Evolutionary conservation across 2,888 invertebrate species (phyloP).

Genomic region (Drosophila flavopinicola): DNA sequence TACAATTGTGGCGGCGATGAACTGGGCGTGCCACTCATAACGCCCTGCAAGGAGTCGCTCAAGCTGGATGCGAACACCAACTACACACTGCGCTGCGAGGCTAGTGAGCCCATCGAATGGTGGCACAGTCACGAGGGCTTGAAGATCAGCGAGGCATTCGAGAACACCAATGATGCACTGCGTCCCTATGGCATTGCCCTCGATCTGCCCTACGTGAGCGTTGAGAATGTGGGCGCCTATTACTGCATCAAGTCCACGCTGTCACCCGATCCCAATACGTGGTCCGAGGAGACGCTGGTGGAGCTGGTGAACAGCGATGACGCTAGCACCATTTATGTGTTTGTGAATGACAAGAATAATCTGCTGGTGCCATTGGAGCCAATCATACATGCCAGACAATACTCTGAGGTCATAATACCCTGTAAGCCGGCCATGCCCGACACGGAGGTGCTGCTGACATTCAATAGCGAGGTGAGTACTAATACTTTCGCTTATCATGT

Average conservation of each 20-base stretch:
- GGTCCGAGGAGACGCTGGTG: slow-evolving; percentile 77
- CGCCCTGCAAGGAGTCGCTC: slow-evolving; percentile 80
- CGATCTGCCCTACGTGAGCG: slow-evolving; percentile 84
- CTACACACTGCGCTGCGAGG: slow-evolving; percentile 85
- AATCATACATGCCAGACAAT: slow-evolving; percentile 83
- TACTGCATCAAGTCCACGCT: slow-evolving; percentile 85
- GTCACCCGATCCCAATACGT: slow-evolving; percentile 2
- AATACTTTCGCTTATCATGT: not conserved
- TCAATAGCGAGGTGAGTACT: slow-evolving; percentile 83
- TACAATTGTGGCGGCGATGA: slow-evolving; percentile 75
- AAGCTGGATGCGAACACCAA: slow-evolving; percentile 80
- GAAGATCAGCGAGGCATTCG: slow-evolving; percentile 16
- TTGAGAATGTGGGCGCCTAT: slow-evolving; percentile 86
- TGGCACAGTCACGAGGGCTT: slow-evolving; percentile 34
- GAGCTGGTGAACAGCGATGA: slow-evolving; percentile 80
- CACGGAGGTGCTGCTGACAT: slow-evolving; percentile 85
- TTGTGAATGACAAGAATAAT: slow-evolving; percentile 85
- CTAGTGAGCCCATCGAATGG: slow-evolving; percentile 84
- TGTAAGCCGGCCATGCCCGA: slow-evolving; percentile 88
- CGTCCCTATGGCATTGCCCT: slow-evolving; percentile 85
- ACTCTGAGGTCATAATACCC: slow-evolving; percentile 85
- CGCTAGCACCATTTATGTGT: slow-evolving; percentile 85
- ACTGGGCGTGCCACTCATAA: slow-evolving; percentile 81
- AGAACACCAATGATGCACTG: slow-evolving; percentile 58
- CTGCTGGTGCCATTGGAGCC: slow-evolving; percentile 84